phyloP scores from a whole-genome alignment of 2,113 vertebrate species.

The Cairina moschata region DNA sequence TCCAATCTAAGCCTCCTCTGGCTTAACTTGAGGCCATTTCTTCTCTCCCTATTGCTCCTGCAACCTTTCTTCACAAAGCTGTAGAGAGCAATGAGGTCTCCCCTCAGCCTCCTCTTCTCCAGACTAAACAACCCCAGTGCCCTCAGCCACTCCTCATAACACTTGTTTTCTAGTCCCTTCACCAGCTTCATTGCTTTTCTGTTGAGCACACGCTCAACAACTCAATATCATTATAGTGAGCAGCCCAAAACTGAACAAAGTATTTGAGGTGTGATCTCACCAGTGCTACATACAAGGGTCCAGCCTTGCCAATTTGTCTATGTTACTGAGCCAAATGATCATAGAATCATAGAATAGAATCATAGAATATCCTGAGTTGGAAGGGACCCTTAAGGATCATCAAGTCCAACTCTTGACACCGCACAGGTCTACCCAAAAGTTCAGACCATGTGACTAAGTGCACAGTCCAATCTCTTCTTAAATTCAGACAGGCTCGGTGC shows the following conservation, averaged over 20 bases:
- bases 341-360: no score
- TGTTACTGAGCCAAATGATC: not conserved
- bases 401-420: no score
- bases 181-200: not conserved
- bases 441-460: no score
- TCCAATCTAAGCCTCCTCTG: not conserved
- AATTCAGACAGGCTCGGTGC: no score
- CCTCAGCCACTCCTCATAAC: not conserved
- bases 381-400: no score
- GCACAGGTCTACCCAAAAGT: no score
- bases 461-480: no score
- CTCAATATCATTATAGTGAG: not conserved
- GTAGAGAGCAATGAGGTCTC: not conserved
- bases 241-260: not conserved
- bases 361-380: no score
- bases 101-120: not conserved
- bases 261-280: not conserved
- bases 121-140: not conserved
- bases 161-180: not conserved
- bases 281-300: not conserved
- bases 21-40: not conserved
- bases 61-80: not conserved
- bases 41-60: not conserved
- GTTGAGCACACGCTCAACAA: not conserved
- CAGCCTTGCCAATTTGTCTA: not conserved